Base-by-base conservation (phyloP, 2,888 invertebrate genomes). In the Melinopterus prodromus region DNA sequence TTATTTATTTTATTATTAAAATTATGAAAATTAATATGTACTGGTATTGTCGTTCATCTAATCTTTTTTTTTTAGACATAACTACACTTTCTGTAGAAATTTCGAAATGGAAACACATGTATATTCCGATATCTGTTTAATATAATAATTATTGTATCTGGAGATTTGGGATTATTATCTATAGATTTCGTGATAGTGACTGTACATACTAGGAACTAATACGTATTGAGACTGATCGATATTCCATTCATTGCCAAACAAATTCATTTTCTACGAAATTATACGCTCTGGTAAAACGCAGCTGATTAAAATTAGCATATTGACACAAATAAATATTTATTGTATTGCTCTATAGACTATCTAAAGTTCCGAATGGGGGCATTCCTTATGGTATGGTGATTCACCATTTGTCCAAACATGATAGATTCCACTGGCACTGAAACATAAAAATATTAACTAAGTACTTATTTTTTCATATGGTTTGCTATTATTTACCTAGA, bases 371-470 rank as follows among this genome's bases (percentile, higher is more conserved):
- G 53, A 9, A 53, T 53, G 53, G 15, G 70, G 80, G 15, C 36
- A 84, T 0, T 91, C 91, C 16, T 86, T 87, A 0, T 91, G 91
- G 82, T 86, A 91, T 0, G 91, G 90, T 0, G 89, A 76, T 76
- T 90, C 84, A 0, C 88, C 85, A 81, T 91, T 91, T 0, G 91
- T 91, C 15, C 82, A 83, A 82, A 93, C 89, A 85, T 92, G 92
- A 82, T 89, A 92, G 0, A 90, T 81, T 1, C 92, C 92, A 0
- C 86, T 85, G 0, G 86, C 84, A 71, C 92, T 92, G 87, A 77
- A 90, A 90, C n/a, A 69, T 69, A 26, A 77, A 15, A 26, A 14
- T 26, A 15, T 16, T 15, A 35, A 38, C 7, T 4, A 80, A 77
- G 6, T 36, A 71, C 69, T 6, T 37, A 16, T 86, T 92, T 92